A percentile compares a stretch with the other conserved stretches of the same genome.
These are phyloP conservation scores for Oreochromis aureus DNA, from an alignment of 2,113 vertebrate genomes.

Conservation along the genomic window DNA sequence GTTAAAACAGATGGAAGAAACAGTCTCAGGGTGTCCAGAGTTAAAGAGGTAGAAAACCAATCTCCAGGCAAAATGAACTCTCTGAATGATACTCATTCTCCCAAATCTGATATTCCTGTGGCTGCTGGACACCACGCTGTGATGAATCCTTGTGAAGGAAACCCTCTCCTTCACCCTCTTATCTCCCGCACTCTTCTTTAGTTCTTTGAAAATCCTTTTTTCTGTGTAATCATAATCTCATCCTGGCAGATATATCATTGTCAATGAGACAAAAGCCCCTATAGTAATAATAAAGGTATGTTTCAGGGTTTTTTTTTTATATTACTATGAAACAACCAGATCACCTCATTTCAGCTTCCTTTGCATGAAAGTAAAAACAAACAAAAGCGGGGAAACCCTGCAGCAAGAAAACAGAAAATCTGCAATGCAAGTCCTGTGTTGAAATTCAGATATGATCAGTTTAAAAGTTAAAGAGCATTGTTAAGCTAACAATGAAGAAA, in stretches of 20 bases:
- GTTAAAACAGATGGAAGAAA: slow-evolving; percentile 23
- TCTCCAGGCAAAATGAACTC: slow-evolving; percentile 27
- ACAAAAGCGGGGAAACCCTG: neutral
- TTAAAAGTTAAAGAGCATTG: neutral
- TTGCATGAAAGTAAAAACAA: neutral
- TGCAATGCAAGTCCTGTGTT: neutral
- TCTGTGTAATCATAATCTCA: slow-evolving; percentile 23
- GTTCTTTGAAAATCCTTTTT: slow-evolving; percentile 28
- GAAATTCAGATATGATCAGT: neutral
- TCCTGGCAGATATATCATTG: neutral
- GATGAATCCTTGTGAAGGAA: slow-evolving; percentile 1
- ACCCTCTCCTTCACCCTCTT: slow-evolving; percentile 4
- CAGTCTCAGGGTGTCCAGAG: neutral
- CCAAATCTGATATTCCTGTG: slow-evolving; percentile 15
- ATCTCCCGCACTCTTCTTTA: slow-evolving; percentile 5
- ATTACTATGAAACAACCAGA: neutral
- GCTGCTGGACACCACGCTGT: slow-evolving; percentile 5
- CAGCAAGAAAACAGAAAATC: neutral
- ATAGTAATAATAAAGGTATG: neutral
- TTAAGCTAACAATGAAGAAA: neutral
- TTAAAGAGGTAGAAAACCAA: slow-evolving; percentile 11
- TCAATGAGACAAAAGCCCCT: neutral
- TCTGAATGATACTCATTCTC: slow-evolving; percentile 21
- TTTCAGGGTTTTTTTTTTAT: neutral
- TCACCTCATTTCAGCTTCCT: neutral